phyloP scores from a whole-genome alignment of 2,797 vertebrate genomes.

The Acanthiza pusilla region DNA sequence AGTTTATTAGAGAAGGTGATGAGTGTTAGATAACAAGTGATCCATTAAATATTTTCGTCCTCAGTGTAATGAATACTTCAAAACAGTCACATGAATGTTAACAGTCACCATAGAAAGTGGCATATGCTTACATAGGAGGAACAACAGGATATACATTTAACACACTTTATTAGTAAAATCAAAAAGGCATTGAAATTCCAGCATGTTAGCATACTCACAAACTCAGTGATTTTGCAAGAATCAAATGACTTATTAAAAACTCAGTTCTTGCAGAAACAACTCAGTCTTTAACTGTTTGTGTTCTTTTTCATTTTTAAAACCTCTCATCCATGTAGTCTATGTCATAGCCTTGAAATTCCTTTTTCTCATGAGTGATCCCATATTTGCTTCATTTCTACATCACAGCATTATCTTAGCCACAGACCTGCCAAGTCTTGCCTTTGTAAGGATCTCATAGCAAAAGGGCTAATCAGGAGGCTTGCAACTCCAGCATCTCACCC shows the following conservation, averaged over 20 bases:
- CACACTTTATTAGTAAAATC: conserved; percentile 25
- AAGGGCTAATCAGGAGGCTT: neutral
- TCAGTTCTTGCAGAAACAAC: neutral
- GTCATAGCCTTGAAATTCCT: neutral
- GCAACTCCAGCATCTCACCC: neutral
- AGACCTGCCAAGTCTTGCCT: neutral
- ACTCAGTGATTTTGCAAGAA: conserved; percentile 15
- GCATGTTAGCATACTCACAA: neutral
- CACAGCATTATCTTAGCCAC: neutral
- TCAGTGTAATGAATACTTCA: conserved; percentile 32
- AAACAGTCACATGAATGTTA: conserved; percentile 43
- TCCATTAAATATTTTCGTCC: conserved; percentile 21
- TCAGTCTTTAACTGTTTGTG: neutral
- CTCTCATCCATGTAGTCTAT: neutral
- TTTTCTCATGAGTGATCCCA: neutral
- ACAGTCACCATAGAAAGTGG: neutral
- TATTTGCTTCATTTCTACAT: neutral
- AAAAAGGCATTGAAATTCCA: conserved; percentile 17
- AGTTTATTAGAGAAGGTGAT: conserved; percentile 30
- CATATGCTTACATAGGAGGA: conserved; percentile 47
- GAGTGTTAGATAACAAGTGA: conserved; percentile 37
- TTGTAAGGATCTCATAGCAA: neutral
- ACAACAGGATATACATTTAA: conserved; percentile 42
- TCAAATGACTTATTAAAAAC: conserved; percentile 3
- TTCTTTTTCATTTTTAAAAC: neutral